Base-by-base conservation (phyloP, 2,888 invertebrate species). In the Morpho achilles region DNA sequence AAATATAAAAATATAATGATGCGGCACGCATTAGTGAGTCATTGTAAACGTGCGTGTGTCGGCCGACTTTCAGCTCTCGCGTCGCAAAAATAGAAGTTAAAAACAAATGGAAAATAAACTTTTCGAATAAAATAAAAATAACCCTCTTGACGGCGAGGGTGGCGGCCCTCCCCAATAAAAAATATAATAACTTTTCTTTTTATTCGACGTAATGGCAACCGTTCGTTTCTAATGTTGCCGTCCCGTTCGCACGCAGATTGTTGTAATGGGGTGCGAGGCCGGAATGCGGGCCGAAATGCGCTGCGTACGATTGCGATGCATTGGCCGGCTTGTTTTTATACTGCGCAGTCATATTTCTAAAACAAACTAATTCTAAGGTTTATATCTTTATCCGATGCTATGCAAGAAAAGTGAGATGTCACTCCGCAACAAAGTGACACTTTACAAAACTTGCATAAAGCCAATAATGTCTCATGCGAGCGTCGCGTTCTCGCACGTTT, bases 121-220 rank as follows among this genome's bases (percentile, higher is more conserved):
- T 89, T 89, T 87, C 86, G 83, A 88, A 89, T 89, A 88, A 89
- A 89, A 88, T 88, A 88, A 90, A 90, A 88, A 87, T 89, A 89
- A 88, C 88, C 90, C 88, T 86, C 87, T 84, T 83, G 85, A 84
- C 80, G 82, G 85, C 77, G 84, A 84, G 88, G 87, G 87, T 84
- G 86, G 87, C 84, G 77, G 85, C 87, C 87, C 88, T 80, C 84
- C 83, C 84, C 85, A 85, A 88, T 85, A 87, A 89, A 89, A 89
- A 89, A 89, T 90, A 90, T 88, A 89, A 90, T 90, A 89, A 89
- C 90, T 89, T 89, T 88, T 89, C 89, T 89, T 88, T 89, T 88
- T 87, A 87, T 88, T 87, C 86, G 84, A 79, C 87, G 82, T 88
- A 88, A 88, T 88, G 85, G 86, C 84, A 81, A 81, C 87, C 86